Evolutionary conservation across 2,888 invertebrate genomes (phyloP), one percentile per base, ranked within the genome.

Genomic region (Cryptophagus acutangulus): DNA sequence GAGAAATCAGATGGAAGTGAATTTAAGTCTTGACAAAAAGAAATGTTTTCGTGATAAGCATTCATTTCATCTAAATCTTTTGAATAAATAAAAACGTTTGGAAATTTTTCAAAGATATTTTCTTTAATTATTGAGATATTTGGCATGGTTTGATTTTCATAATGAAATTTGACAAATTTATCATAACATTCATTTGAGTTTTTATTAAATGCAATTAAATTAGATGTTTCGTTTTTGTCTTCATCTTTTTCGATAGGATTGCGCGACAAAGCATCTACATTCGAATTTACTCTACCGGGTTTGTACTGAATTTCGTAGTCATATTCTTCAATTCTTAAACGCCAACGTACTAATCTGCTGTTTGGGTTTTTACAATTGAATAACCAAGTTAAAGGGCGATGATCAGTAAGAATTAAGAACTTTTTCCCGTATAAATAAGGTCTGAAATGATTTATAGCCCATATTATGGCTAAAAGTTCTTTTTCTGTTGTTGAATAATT

Each of bases 1-100:
- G 26, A 26, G 3, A 26, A 12, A 6, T 26, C 26, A n/a, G n/a
- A n/a, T 3, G 26, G 26, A 8, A 26, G n/a, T 4, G 26, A 26
- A 18, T 39, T 38, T 26, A 45, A 20, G 26, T 48, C 48, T 18
- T 38, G 36, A 14, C 10, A 14, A 3, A 31, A 10, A 3, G 4
- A 12, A 14, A 48, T 14, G 12, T 36, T 48, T 33, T 45, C 13
- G 17, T 12, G 42, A 35, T 17, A 33, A n/a, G 14, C 12, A 33
- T 48, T 40, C 35, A 37, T 38, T 36, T 45, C 43, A 17, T 48
- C 40, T 15, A 46, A 37, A 29, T 48, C 42, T 37, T 38, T 45
- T 8, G 47, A 41, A 31, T 17, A 44, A 16, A 40, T 17, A 5
- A 47, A 33, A 14, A 36, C 26, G 38, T 47, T 39, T 12, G 41